Evolutionary conservation across 2,797 vertebrate species (phyloP).

Genomic region (Spinibarbus caldwelli): DNA sequence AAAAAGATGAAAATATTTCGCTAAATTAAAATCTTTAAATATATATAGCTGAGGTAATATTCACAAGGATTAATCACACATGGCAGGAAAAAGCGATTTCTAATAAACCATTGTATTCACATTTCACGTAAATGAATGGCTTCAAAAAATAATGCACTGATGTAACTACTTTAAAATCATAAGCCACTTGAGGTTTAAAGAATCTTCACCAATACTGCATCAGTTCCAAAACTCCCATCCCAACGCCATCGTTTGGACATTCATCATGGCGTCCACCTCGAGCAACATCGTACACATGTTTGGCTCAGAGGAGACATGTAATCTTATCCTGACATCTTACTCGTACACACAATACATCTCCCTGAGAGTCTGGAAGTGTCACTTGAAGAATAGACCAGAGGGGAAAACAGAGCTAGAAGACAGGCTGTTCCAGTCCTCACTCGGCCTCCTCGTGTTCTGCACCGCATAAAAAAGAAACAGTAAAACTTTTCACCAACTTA

Average conservation of each 20-base stretch:
- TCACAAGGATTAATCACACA: not conserved
- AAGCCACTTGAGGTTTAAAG: not conserved
- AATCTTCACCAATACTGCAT: not conserved
- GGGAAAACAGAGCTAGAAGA: constrained; percentile 32
- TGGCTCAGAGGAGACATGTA: constrained; percentile 64
- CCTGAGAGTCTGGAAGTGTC: constrained; percentile 62
- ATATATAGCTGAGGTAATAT: not conserved
- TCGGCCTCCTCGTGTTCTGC: constrained; percentile 62
- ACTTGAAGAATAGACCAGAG: constrained; percentile 46
- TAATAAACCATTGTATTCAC: not conserved
- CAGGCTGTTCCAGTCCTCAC: constrained; percentile 49
- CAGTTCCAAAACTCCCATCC: constrained; percentile 5
- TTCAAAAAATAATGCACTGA: not conserved
- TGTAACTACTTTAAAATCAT: not conserved
- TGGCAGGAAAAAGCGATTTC: not conserved
- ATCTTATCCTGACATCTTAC: constrained; percentile 67
- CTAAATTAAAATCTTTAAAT: not conserved
- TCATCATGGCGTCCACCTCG: constrained; percentile 39
- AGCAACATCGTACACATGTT: constrained; percentile 68
- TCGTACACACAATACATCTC: constrained; percentile 64
- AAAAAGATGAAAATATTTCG: too few species aligned
- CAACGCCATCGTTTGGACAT: not conserved
- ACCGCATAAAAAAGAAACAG: constrained; percentile 54
- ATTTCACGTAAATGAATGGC: not conserved
- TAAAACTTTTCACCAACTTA: constrained; percentile 70